A percentile compares a stretch with the other conserved stretches of the same genome.
Conservation (phyloP, 1,140 invertebrate species). For the Patella vulgata region DNA sequence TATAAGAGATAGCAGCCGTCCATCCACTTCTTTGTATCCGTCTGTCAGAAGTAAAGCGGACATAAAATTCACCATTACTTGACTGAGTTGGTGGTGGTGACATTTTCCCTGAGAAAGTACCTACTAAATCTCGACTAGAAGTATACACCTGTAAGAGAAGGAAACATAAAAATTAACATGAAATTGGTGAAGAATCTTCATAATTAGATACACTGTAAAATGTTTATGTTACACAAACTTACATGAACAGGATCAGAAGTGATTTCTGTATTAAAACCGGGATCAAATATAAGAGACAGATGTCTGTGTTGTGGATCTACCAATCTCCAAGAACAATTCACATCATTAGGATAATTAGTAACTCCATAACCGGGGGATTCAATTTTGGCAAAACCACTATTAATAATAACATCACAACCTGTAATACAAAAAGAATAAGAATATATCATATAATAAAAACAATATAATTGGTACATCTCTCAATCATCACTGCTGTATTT, state of each 20-base stretch:
- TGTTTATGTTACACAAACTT: slow-evolving; percentile 14
- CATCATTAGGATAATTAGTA: slow-evolving; percentile 25
- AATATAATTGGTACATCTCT: too few relatives aligned
- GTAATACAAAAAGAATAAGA: slow-evolving; percentile 3
- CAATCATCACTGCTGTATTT: too few relatives aligned
- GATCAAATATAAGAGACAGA: slow-evolving; percentile 28
- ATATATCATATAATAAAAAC: background rate
- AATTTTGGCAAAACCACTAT: slow-evolving; percentile 28
- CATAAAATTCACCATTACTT: slow-evolving; percentile 10
- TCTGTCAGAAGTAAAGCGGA: slow-evolving; percentile 29
- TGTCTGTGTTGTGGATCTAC: slow-evolving; percentile 20
- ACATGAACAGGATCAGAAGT: slow-evolving; percentile 36
- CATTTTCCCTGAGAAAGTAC: slow-evolving; percentile 16
- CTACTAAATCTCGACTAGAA: slow-evolving; percentile 12
- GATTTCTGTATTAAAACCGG: slow-evolving; percentile 38
- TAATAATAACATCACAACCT: slow-evolving; percentile 37
- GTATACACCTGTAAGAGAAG: slow-evolving; percentile 27
- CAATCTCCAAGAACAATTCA: slow-evolving; percentile 35
- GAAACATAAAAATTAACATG: too few relatives aligned
- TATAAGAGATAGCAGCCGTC: slow-evolving; percentile 36
- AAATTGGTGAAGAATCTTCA: too few relatives aligned
- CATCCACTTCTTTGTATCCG: slow-evolving; percentile 34
- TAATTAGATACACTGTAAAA: too few relatives aligned
- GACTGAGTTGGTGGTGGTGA: slow-evolving; percentile 6
- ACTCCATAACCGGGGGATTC: slow-evolving; percentile 41